Percentiles rank a stretch among this genome's conserved stretches.
Conservation (phyloP, 2,888 invertebrate species). For the Tortricodes alternella region DNA sequence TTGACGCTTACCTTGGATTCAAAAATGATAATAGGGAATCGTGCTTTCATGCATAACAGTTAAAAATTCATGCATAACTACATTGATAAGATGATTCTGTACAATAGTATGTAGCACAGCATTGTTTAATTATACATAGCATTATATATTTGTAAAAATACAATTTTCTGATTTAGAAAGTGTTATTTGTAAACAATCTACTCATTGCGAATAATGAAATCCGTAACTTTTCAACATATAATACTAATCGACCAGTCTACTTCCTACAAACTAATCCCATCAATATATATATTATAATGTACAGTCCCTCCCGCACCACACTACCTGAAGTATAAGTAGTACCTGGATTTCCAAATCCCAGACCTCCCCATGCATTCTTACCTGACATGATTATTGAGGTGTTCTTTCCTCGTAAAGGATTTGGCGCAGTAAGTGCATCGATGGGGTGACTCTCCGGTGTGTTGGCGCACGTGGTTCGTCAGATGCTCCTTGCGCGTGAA, state of each 20-base stretch:
- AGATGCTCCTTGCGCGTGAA: slow-evolving; percentile 92
- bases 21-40: slow-evolving; percentile 33
- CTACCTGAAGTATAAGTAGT: slow-evolving; percentile 38
- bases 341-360: too few species aligned
- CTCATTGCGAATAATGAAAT: neutral
- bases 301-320: neutral
- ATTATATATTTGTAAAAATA: too few species aligned
- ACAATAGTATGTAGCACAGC: slow-evolving; percentile 68
- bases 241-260: neutral
- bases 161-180: neutral
- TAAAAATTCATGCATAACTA: slow-evolving; percentile 47
- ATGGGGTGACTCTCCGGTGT: slow-evolving; percentile 94
- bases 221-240: too few species aligned
- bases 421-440: slow-evolving; percentile 93
- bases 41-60: slow-evolving; percentile 49
- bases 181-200: neutral
- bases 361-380: too few species aligned
- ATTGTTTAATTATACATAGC: slow-evolving; percentile 50
- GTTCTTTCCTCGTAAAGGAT: slow-evolving; percentile 93
- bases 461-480: slow-evolving; percentile 93
- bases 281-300: neutral
- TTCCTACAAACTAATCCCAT: neutral
- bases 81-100: slow-evolving; percentile 10
- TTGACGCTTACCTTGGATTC: slow-evolving; percentile 36
- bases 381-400: slow-evolving; percentile 92